A percentile compares a stretch with the other conserved stretches of the same genome.
phyloP scores from a whole-genome alignment of 2,888 invertebrate genomes.

The Melinopterus prodromus region DNA sequence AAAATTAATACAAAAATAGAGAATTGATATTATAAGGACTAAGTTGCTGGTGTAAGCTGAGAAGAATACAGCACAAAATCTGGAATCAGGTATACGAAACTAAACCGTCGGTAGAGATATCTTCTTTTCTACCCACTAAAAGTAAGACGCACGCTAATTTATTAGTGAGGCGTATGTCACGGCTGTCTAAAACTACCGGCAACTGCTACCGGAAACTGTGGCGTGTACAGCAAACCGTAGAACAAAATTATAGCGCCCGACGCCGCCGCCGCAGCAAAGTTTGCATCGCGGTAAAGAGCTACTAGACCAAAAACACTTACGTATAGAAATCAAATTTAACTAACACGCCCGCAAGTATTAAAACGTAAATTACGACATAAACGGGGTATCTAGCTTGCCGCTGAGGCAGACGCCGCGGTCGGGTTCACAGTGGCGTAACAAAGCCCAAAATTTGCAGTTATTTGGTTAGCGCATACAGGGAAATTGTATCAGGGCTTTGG shows the following conservation, averaged over 20 bases:
- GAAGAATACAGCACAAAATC: too few relatives aligned
- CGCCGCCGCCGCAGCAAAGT: background rate
- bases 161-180: background rate
- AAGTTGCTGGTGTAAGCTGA: too few relatives aligned
- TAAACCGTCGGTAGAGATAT: background rate
- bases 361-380: background rate
- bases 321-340: slow-evolving; percentile 4
- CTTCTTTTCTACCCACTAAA: background rate
- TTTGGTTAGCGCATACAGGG: background rate
- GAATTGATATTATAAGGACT: too few relatives aligned
- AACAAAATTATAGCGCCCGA: background rate
- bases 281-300: background rate
- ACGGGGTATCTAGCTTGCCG: background rate
- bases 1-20: too few relatives aligned
- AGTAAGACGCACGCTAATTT: background rate
- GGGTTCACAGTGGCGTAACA: background rate
- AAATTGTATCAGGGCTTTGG: background rate
- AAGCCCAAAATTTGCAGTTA: slow-evolving; percentile 4
- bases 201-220: background rate
- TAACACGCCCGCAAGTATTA: background rate
- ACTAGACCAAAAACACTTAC: slow-evolving; percentile 4
- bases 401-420: background rate
- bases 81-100: background rate
- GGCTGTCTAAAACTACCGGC: background rate
- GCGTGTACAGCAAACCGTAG: background rate